Percentiles rank a stretch among this genome's conserved stretches.
Conservation (phyloP, 2,888 invertebrate species). For the Caradrina clavipalpis region DNA sequence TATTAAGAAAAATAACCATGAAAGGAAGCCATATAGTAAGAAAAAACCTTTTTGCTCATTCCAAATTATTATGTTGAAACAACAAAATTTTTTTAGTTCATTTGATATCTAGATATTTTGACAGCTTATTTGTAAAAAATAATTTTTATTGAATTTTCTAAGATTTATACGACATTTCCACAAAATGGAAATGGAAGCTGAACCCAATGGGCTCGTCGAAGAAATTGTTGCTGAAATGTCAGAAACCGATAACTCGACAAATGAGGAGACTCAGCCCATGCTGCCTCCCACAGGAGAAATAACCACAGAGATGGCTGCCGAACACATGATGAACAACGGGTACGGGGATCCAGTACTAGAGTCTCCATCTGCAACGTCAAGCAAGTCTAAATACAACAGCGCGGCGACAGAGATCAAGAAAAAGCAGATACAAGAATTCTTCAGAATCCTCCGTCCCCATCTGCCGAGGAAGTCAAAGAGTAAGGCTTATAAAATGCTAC, state of each 20-base stretch:
- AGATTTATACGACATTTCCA: constrained; percentile 14
- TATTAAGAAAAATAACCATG: background rate
- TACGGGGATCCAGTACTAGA: constrained; percentile 9
- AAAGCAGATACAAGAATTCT: constrained; percentile 34
- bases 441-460: constrained; percentile 57
- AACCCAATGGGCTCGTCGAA: constrained; percentile 3
- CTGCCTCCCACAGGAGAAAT: background rate
- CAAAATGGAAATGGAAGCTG: constrained; percentile 45
- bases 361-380: constrained; percentile 37
- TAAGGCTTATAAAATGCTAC: constrained; percentile 64
- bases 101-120: constrained; percentile 31
- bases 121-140: constrained; percentile 27
- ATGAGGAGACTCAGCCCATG: background rate
- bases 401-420: background rate
- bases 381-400: constrained; percentile 33
- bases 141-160: constrained; percentile 29
- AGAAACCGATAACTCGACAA: constrained; percentile 2
- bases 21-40: background rate
- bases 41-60: background rate
- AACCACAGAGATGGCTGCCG: constrained; percentile 13
- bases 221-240: constrained; percentile 9
- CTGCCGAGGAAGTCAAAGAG: constrained; percentile 70
- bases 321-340: background rate
- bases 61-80: constrained; percentile 11
- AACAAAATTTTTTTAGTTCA: constrained; percentile 5